Evolutionary conservation across 2,888 invertebrate genomes (phyloP), one percentile per base, ranked within the genome.

Genomic region (Cheilosia vernalis): DNA sequence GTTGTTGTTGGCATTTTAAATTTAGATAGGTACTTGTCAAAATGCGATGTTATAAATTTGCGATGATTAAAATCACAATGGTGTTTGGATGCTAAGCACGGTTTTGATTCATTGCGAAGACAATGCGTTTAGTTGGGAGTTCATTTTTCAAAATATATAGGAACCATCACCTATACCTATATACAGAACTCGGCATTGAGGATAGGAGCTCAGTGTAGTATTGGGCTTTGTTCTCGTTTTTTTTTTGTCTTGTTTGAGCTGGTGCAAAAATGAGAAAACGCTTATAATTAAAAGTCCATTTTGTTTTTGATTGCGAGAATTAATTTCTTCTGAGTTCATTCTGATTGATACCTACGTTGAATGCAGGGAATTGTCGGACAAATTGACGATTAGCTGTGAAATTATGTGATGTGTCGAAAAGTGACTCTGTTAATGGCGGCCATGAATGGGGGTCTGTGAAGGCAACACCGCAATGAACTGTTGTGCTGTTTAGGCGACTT

Each of bases 261-360:
- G 76, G 76, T 70, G 85, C 55, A 81, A 81, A 77, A 76, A 81
- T 85, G 85, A 85, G 63, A 76, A 37, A 85, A 85, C 66, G 72
- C 21, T 67, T 44, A 70, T 76, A 81, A 85, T 85, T 85, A 85
- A 81, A 85, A 72, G 37, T 67, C 67, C 60, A 85, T 85, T 85
- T 85, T 49, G 44, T 56, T 85, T 85, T 85, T 81, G 72, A 81
- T 76, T 81, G 67, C 53, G 69, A 55, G 81, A 85, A 85, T 72
- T 85, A 67, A 66, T 58, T 69, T 63, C 30, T 55, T 42, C 44
- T 69, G 78, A 82, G 73, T 78, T 83, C 47, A 63, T 47, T 47
- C 30, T 15, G 15, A 51, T 24, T 24, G 24, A 24, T 51, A 15
- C 10, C 13, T 17, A 15, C 10, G 17, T 17, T 4, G 2, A 15